phyloP scores from a whole-genome alignment of 2,888 invertebrate species.

The Mesorhabditis spiculigera region DNA sequence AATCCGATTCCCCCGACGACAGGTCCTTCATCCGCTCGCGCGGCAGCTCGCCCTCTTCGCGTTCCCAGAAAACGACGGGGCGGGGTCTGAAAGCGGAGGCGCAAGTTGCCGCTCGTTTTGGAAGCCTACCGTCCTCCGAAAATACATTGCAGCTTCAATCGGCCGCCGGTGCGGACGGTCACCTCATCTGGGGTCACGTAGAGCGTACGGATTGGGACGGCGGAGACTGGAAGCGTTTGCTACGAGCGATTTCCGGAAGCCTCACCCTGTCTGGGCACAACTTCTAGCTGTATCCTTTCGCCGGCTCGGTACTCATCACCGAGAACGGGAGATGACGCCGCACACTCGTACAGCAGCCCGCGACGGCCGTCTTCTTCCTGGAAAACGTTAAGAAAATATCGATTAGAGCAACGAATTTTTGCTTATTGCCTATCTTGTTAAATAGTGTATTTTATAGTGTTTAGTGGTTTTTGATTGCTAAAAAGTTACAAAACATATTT shows the following conservation, averaged over 20 bases:
- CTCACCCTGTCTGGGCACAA: conserved; percentile 11
- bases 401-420: too few relatives aligned
- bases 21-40: conserved; percentile 56
- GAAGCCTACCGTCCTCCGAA: conserved; percentile 85
- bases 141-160: conserved; percentile 77
- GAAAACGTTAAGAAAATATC: not conserved
- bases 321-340: conserved; percentile 82
- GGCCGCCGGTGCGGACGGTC: conserved; percentile 47
- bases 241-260: not conserved
- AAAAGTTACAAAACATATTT: too few relatives aligned
- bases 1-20: conserved; percentile 69
- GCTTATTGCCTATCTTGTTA: too few relatives aligned
- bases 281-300: conserved; percentile 29
- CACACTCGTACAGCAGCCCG: conserved; percentile 81
- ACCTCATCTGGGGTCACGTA: conserved; percentile 39
- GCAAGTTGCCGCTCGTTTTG: too few relatives aligned
- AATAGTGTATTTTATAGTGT: too few relatives aligned
- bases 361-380: conserved; percentile 12
- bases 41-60: conserved; percentile 72
- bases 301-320: conserved; percentile 77
- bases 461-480: too few relatives aligned
- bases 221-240: conserved; percentile 12
- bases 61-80: conserved; percentile 88
- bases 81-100: conserved; percentile 70
- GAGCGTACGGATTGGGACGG: conserved; percentile 22